Base-by-base conservation (phyloP, 2,888 invertebrate species). In the Salpingus planirostris region DNA sequence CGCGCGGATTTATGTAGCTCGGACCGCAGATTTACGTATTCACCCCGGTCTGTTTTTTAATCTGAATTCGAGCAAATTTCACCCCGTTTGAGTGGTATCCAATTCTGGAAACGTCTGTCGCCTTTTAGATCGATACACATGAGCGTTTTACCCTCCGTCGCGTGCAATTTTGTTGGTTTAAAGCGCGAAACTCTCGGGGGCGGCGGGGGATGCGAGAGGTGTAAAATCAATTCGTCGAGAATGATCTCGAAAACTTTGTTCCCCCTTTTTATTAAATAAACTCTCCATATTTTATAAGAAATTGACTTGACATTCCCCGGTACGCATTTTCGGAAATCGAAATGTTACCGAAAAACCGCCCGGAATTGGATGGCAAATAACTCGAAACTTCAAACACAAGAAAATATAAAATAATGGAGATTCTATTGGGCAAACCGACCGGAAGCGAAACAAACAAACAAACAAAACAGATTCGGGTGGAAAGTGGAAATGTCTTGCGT, bases 201-300 rank as follows among this genome's bases (percentile, higher is more conserved):
- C n/a, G n/a, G n/a, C n/a, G 25, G 26, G 27, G 25, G 30, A 8
- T 18, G 8, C 28, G 27, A 26, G 33, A 40, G 28, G 35, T 38
- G 32, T 29, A 42, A 44, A 43, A 43, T 44, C 44, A 44, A 43
- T 47, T 40, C 34, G 31, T 34, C 30, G 21, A 31, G 35, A 39
- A 39, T 38, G 38, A 38, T 39, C 39, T 29, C 26, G 11, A 27
- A 29, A 40, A 31, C 34, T 33, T 30, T 37, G 38, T 36, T 33
- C 38, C 26, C 35, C 22, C 40, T 45, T n/a, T n/a, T 45, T 47
- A 47, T 47, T 44, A 44, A 47, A 47, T 45, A 47, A 45, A 47
- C 41, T 42, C 38, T 29, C 42, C 43, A 41, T 44, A 45, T 44
- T 45, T 47, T 43, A 39, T 39, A 40, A 39, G 36, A 44, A 45